Evolutionary conservation across 2,888 invertebrate species (phyloP).

Genomic region (Chymomyza amoena): DNA sequence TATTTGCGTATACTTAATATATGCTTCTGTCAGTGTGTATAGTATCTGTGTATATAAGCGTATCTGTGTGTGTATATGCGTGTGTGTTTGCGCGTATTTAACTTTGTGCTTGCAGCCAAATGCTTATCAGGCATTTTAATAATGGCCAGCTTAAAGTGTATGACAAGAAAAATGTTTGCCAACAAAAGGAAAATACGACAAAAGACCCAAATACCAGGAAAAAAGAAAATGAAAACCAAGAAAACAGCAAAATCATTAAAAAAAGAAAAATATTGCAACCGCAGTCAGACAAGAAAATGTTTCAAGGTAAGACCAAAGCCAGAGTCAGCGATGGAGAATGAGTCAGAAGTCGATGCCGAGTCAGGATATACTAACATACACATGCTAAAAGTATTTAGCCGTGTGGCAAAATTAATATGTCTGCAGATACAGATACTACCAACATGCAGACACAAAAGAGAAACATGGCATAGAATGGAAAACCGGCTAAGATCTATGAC

Average conservation of each 20-base stretch:
- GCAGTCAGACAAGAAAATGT: conserved; percentile 17
- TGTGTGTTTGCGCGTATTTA: conserved; percentile 34
- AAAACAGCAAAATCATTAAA: neutral
- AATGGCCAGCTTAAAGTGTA: conserved; percentile 73
- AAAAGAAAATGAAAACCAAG: neutral
- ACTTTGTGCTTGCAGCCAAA: conserved; percentile 66
- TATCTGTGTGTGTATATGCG: neutral
- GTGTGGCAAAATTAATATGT: conserved; percentile 55
- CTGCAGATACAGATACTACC: conserved; percentile 26
- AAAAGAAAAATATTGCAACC: neutral
- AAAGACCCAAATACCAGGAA: neutral
- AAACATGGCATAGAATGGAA: neutral
- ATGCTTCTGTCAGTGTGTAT: neutral
- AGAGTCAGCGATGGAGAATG: neutral
- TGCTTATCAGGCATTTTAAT: conserved; percentile 71
- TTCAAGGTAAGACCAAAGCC: conserved; percentile 28
- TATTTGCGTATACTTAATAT: neutral
- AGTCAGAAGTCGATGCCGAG: neutral
- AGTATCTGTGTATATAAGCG: neutral
- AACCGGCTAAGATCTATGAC: conserved; percentile 39
- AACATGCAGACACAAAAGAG: conserved; percentile 11
- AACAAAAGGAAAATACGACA: conserved; percentile 40
- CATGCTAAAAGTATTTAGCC: conserved; percentile 49
- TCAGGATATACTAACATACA: conserved; percentile 28
- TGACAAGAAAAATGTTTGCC: conserved; percentile 68